phyloP scores from a whole-genome alignment of 2,888 invertebrate species.

The Xanthia icteritia region DNA sequence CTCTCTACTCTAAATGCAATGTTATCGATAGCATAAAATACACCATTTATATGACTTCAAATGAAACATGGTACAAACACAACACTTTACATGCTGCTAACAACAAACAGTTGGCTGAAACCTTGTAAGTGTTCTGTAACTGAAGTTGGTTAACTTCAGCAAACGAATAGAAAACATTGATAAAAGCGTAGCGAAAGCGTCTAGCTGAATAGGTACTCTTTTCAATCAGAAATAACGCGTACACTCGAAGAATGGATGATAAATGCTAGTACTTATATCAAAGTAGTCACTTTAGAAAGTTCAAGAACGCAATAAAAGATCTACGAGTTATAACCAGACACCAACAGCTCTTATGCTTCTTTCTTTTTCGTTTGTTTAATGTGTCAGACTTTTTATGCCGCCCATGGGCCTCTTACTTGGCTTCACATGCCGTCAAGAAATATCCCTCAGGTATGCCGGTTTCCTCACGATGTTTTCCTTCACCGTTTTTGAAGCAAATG shows the following conservation, averaged over 20 bases:
- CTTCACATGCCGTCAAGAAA: too few relatives aligned
- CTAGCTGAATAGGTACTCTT: conserved; percentile 8
- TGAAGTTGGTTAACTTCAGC: conserved; percentile 34
- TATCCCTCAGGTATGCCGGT: too few relatives aligned
- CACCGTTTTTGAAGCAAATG: too few relatives aligned
- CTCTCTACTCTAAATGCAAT: neutral
- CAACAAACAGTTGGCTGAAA: conserved; percentile 23
- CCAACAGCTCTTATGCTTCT: neutral
- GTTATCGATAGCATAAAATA: conserved; percentile 9
- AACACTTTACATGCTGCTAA: conserved; percentile 6
- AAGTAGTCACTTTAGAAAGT: neutral
- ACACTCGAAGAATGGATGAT: conserved; percentile 4
- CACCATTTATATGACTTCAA: neutral
- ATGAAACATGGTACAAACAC: conserved; percentile 11
- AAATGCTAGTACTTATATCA: neutral
- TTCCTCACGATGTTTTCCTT: too few relatives aligned
- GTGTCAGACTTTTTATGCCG: too few relatives aligned
- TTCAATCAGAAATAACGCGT: conserved; percentile 9
- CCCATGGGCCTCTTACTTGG: too few relatives aligned
- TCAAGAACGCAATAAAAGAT: neutral
- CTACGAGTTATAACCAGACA: neutral
- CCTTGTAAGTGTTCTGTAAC: conserved; percentile 27
- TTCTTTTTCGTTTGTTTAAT: too few relatives aligned
- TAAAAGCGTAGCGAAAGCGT: conserved; percentile 14
- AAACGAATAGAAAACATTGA: conserved; percentile 7